These are phyloP conservation scores for Epinephelus cyanopodus DNA, from an alignment of 2,113 vertebrate species.

Conservation along the genomic window DNA sequence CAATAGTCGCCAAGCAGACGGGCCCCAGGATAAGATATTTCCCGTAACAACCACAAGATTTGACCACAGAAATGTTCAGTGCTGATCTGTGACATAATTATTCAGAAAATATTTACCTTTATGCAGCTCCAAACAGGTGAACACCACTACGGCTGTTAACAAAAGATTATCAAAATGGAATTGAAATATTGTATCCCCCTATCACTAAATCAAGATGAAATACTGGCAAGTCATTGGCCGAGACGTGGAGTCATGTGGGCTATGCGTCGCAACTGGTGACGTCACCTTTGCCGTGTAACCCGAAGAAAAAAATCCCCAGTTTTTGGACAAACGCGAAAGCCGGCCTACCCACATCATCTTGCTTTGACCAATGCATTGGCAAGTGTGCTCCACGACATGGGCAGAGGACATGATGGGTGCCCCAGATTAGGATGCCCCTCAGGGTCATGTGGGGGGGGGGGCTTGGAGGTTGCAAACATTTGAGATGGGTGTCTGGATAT, in stretches of 20 bases:
- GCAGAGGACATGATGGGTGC: conserved; percentile 71
- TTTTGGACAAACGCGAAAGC: conserved; percentile 57
- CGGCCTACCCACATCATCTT: conserved; percentile 56
- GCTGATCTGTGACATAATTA: conserved; percentile 4
- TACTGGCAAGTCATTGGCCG: conserved; percentile 87
- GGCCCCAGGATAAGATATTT: not conserved
- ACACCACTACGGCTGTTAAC: conserved; percentile 82
- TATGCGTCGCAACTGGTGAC: conserved; percentile 85
- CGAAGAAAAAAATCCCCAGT: conserved; percentile 79
- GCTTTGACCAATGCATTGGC: conserved; percentile 3
- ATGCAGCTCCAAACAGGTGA: conserved; percentile 83
- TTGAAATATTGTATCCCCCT: conserved; percentile 78
- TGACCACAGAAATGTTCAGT: not conserved
- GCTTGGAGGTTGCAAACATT: conserved; percentile 24
- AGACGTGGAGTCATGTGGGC: conserved; percentile 67
- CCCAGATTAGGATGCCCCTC: conserved; percentile 75
- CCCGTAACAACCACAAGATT: not conserved
- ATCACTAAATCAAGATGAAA: conserved; percentile 69
- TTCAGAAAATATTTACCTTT: conserved; percentile 72
- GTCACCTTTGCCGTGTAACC: conserved; percentile 39
- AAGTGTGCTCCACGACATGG: not conserved
- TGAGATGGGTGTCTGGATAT: conserved; percentile 52
- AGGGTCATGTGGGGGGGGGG: conserved; percentile 61
- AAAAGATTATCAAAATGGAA: conserved; percentile 84
- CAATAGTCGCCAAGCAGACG: not conserved